Conservation (phyloP, 2,113 vertebrate genomes). For the Paradisaea rubra region DNA sequence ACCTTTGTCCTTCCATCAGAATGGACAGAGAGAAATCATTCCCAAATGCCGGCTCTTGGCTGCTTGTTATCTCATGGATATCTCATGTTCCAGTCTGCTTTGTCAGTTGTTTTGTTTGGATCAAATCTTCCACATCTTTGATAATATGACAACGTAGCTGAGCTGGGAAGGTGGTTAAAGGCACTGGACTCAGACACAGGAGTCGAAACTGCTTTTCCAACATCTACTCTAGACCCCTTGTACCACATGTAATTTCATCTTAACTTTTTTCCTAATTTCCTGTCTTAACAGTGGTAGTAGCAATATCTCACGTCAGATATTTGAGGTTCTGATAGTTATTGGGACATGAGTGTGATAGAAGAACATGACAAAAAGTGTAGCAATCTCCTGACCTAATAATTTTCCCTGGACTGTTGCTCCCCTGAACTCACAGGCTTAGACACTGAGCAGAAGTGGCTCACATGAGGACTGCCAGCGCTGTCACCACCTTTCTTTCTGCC, state of each 20-base stretch:
- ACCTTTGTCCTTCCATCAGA: neutral
- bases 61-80: neutral
- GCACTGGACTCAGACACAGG: neutral
- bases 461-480: neutral
- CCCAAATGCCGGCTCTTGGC: neutral
- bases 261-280: neutral
- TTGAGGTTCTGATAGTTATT: neutral
- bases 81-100: neutral
- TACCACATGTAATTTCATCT: neutral
- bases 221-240: neutral
- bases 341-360: neutral
- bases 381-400: neutral
- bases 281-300: neutral
- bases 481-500: neutral
- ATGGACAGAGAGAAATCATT: neutral
- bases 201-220: neutral
- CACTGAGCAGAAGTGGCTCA: neutral
- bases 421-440: neutral
- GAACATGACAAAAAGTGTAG: neutral
- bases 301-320: neutral
- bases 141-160: neutral
- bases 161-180: neutral
- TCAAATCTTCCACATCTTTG: neutral
- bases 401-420: neutral
- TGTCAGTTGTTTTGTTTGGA: neutral